A percentile compares a stretch with the other conserved stretches of the same genome.
Conservation (phyloP, 2,797 vertebrate genomes). For the Harpagifer antarcticus region DNA sequence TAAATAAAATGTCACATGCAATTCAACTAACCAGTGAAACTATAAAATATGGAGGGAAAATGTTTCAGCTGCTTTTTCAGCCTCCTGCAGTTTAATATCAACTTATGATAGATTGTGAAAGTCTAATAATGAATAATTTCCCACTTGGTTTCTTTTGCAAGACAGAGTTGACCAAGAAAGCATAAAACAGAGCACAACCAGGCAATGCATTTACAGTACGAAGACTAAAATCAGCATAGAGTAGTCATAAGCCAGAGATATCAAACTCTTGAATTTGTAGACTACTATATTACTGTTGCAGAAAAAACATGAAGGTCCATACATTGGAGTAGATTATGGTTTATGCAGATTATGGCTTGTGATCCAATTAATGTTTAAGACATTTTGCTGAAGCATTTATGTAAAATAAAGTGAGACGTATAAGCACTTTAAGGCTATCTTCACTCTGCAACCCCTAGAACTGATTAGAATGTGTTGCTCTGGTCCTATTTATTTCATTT, state of each 20-base stretch:
- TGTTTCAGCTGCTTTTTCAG: constrained; percentile 19
- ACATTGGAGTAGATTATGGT: not conserved
- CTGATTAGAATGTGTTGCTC: no score
- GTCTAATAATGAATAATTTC: not conserved
- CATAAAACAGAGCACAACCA: not conserved
- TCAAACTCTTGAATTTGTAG: not conserved
- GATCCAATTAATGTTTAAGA: constrained; percentile 2
- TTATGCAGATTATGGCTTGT: not conserved
- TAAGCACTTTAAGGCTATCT: not conserved
- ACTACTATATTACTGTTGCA: not conserved
- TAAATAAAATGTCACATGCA: constrained; percentile 63
- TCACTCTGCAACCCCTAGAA: no score
- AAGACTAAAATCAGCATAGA: not conserved
- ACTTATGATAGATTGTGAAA: constrained; percentile 1
- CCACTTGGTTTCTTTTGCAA: not conserved
- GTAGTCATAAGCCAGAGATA: not conserved
- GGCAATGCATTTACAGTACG: not conserved
- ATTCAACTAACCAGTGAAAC: constrained; percentile 34
- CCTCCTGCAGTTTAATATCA: constrained; percentile 29
- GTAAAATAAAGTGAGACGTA: not conserved
- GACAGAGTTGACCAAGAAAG: not conserved
- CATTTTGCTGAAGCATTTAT: not conserved
- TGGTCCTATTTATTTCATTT: no score
- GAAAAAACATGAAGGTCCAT: not conserved
- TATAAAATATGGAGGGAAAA: constrained; percentile 17